Percentiles rank a stretch among this genome's conserved stretches.
Conservation (phyloP, 2,888 invertebrate species). For the Autographa pulchrina region DNA sequence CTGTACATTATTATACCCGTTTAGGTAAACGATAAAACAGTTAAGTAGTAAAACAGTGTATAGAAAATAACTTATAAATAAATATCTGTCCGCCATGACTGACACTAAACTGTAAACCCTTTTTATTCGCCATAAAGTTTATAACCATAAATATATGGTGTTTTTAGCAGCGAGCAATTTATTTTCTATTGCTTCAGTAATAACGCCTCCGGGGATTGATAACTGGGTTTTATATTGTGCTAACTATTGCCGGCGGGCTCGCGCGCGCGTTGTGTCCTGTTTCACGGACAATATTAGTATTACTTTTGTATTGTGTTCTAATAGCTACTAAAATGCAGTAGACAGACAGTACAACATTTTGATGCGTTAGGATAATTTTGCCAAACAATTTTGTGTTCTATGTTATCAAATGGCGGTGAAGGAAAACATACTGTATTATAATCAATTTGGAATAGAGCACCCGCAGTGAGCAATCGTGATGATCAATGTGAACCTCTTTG, state of each 20-base stretch:
- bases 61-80: slow-evolving; percentile 49
- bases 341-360: too few species aligned
- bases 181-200: slow-evolving; percentile 54
- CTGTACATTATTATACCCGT: neutral
- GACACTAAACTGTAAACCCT: slow-evolving; percentile 51
- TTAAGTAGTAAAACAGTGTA: slow-evolving; percentile 26
- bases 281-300: neutral
- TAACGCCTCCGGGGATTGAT: slow-evolving; percentile 54
- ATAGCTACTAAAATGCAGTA: neutral
- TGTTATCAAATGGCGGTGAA: too few species aligned
- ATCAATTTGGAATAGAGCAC: neutral
- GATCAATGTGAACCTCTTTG: neutral
- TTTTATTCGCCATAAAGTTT: slow-evolving; percentile 56
- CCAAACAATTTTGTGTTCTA: too few species aligned
- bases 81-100: slow-evolving; percentile 35
- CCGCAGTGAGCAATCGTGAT: neutral
- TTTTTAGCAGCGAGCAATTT: slow-evolving; percentile 51
- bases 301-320: neutral
- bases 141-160: slow-evolving; percentile 55
- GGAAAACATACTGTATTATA: too few species aligned
- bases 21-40: slow-evolving; percentile 37
- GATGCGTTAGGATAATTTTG: too few species aligned
- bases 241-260: slow-evolving; percentile 29
- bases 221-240: slow-evolving; percentile 38
- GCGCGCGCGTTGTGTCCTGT: neutral